Conservation (phyloP, 2,113 vertebrate genomes). For the Scartelaos histophorus region DNA sequence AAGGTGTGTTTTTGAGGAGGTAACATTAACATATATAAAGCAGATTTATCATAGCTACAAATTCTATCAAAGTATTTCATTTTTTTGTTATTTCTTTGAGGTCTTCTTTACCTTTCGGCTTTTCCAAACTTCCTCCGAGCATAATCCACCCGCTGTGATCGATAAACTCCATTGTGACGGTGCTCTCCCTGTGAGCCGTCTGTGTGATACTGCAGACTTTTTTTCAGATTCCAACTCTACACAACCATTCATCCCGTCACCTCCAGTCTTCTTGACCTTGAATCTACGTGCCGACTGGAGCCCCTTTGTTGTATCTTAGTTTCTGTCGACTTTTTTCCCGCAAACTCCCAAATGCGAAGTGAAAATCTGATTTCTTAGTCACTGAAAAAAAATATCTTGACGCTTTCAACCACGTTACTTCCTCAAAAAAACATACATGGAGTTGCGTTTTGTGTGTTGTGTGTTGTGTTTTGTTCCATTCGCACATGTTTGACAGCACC, state of each 20-base stretch:
- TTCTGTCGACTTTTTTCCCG: not conserved
- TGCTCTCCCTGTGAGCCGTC: not conserved
- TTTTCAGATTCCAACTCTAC: conserved; percentile 45
- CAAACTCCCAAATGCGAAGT: not conserved
- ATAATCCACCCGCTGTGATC: not conserved
- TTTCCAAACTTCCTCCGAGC: not conserved
- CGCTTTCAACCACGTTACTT: too few species aligned
- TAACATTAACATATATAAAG: too few species aligned
- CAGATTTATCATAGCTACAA: too few species aligned
- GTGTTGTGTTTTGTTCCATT: too few species aligned
- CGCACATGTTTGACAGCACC: too few species aligned
- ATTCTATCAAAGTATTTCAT: too few species aligned
- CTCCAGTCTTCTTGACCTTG: conserved; percentile 52
- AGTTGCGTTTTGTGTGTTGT: too few species aligned
- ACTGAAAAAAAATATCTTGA: too few species aligned
- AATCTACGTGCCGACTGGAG: conserved; percentile 23
- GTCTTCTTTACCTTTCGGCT: not conserved
- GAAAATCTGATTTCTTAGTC: too few species aligned
- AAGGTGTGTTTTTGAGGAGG: too few species aligned
- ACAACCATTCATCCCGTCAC: conserved; percentile 39
- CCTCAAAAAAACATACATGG: too few species aligned
- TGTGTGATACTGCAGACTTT: conserved; percentile 15
- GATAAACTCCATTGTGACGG: not conserved
- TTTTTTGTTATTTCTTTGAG: not conserved
- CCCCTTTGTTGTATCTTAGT: not conserved